Base-by-base conservation (phyloP, 1,140 invertebrate species). In the Drosophila subpulchrella region DNA sequence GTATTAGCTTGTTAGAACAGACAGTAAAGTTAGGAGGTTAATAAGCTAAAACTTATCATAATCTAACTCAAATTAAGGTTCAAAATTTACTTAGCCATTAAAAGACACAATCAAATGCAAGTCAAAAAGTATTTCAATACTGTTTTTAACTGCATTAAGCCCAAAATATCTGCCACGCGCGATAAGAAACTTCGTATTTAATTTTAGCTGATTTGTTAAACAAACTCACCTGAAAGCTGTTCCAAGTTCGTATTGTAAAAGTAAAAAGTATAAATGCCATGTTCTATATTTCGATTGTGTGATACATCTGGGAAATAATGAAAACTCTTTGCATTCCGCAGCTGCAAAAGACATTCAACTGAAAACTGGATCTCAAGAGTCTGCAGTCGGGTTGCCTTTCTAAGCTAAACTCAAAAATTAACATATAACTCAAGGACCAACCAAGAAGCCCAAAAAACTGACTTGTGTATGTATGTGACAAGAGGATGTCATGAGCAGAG, bases 181-280 rank as follows among this genome's bases (percentile, higher is more conserved):
- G 15, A n/a, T 12, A 15, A 17, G 56, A 13, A 27, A 20, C 13
- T 12, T 20, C 11, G 44, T 11, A 17, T 34, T 38, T 67, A 36
- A 51, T 15, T 67, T 53, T 41, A 66, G 38, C 44, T 53, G 38
- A 67, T 44, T 36, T 44, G 17, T 67, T 46, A 71, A 71, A 20
- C 17, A 58, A 71, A 47, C 20, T 30, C 66, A 72, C 30, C 68
- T 72, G 68, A 71, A 72, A 72, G 68, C 68, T 58, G 66, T 20
- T 71, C 11, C n/a, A 17, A 48, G 13, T 27, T 32, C 41, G 34
- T n/a, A 30, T 50, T 44, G 27, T 55, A 44, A 30, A 27, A 20
- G 11, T 20, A 36, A 63, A 36, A 30, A 30, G 34, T 60, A 57
- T 60, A 65, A 30, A 38, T 62, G 44, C 30, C 47, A 17, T 68